Evolutionary conservation across 2,797 vertebrate genomes (phyloP), one percentile per base, ranked within the genome.

Genomic region (Squalus acanthias): DNA sequence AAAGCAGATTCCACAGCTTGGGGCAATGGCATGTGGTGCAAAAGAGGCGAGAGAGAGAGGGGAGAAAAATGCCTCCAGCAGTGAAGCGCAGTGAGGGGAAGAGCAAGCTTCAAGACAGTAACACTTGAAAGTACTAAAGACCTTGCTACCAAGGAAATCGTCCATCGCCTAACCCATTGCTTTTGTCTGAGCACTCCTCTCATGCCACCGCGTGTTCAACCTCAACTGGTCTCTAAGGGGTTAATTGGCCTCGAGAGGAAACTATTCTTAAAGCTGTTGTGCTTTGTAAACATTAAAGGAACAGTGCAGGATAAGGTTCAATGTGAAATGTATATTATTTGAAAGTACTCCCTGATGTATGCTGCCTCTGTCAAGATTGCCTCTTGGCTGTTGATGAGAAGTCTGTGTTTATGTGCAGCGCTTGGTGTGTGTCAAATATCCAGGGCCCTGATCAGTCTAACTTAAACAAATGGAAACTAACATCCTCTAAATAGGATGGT

Each of bases 401-500:
- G 94, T 95, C 94, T 95, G 94, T 95, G 94, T 95, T 95, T 95
- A 76, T 57, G 46, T 95, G 70, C 22, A 57, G 70, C 13, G 50
- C 70, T 95, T n/a, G 46, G 70, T 60, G 46, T 95, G 50, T 74
- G 70, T 95, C 70, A 95, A 95, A 50, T 74, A 8, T 57, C 94
- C 94, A 65, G 29, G 50, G 60, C 57, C 33, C 60, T 57, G 94
- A 57, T 95, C 94, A 50, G 70, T 57, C 46, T 74, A 76, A 74
- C 33, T 95, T 74, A 95, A 95, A 95, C 94, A 95, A 57, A 74
- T 95, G 94, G 69, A 50, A 74, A 74, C 70, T 95, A 53, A 95
- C 94, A 57, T 95, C 94, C 94, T 76, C 94, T 26, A 24, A 17
- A 74, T 33, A 29, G 53, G 94, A 95, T 95, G 69, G 94, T 95